These are phyloP conservation scores for Armadillidium nasatum DNA, from an alignment of 1,140 invertebrate species.

Conservation along the genomic window DNA sequence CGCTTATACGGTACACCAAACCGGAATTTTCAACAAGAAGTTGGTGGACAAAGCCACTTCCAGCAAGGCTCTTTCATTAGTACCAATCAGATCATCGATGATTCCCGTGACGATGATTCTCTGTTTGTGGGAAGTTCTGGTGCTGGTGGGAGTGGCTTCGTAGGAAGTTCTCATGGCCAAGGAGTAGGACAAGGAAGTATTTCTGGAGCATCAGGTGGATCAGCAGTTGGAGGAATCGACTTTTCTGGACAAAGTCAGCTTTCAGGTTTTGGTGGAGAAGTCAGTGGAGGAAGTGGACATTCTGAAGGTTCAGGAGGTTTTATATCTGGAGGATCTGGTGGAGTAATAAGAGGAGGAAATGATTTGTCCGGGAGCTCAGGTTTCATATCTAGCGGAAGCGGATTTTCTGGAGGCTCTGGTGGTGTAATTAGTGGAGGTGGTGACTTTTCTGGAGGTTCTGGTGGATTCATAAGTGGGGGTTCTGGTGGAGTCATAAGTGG, in stretches of 20 bases:
- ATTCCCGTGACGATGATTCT: too few species aligned
- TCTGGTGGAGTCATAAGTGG: conserved; percentile 41
- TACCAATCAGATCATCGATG: neutral
- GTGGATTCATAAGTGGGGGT: neutral
- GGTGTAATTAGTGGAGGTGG: neutral
- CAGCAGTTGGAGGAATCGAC: too few species aligned
- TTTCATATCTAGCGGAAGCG: neutral
- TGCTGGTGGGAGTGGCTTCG: too few species aligned
- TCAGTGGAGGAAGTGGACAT: neutral
- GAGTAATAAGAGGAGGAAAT: neutral
- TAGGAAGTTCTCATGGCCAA: too few species aligned
- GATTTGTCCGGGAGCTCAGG: neutral
- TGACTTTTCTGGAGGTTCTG: conserved; percentile 1
- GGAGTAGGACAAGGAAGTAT: too few species aligned
- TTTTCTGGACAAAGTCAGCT: too few species aligned
- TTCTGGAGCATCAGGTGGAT: too few species aligned
- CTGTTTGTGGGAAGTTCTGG: too few species aligned
- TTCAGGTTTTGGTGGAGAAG: neutral
- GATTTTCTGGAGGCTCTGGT: neutral
- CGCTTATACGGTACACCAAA: neutral
- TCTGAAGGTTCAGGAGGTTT: too few species aligned
- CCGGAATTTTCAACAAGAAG: neutral
- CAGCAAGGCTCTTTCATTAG: neutral
- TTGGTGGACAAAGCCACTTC: neutral
- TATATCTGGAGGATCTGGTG: neutral